phyloP scores from a whole-genome alignment of 2,888 invertebrate genomes.

The Perithous albicinctus region DNA sequence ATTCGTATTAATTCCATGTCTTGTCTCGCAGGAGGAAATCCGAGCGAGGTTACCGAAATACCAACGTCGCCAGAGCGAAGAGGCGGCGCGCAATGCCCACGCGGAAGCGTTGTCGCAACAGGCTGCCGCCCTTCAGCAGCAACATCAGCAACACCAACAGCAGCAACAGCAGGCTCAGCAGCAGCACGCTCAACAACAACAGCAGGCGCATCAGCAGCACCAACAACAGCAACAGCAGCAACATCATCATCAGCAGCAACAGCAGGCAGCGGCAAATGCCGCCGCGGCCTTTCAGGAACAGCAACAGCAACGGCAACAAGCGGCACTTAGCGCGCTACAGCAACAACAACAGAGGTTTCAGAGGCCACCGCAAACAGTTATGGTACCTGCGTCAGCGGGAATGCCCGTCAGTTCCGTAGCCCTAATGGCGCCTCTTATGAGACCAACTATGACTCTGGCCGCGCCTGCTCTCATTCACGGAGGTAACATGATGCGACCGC shows the following conservation, averaged over 20 bases:
- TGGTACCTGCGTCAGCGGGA: slow-evolving; percentile 85
- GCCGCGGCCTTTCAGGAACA: slow-evolving; percentile 84
- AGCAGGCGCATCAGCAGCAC: slow-evolving; percentile 78
- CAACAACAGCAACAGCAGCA: slow-evolving; percentile 80
- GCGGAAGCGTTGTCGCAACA: slow-evolving; percentile 73
- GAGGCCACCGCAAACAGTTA: slow-evolving; percentile 85
- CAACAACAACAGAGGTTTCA: slow-evolving; percentile 85
- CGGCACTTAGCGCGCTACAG: slow-evolving; percentile 83
- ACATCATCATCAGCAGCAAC: slow-evolving; percentile 80
- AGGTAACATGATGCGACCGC: slow-evolving; percentile 88
- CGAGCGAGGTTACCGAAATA: slow-evolving; percentile 90
- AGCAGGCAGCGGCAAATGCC: slow-evolving; percentile 84
- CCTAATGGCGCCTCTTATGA: slow-evolving; percentile 86
- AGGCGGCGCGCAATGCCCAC: slow-evolving; percentile 79
- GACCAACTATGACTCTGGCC: slow-evolving; percentile 85
- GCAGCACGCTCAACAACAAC: slow-evolving; percentile 77
- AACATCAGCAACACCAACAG: slow-evolving; percentile 78
- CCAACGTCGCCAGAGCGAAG: slow-evolving; percentile 85
- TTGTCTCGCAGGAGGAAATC: slow-evolving; percentile 88
- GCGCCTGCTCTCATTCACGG: slow-evolving; percentile 86
- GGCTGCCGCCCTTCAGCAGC: slow-evolving; percentile 74
- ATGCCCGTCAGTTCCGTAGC: slow-evolving; percentile 85
- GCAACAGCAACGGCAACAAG: slow-evolving; percentile 84
- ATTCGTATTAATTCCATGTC: not conserved
- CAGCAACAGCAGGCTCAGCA: slow-evolving; percentile 77